Percentiles rank a stretch among this genome's conserved stretches.
phyloP scores from a whole-genome alignment of 2,888 invertebrate genomes.

The Coremacera marginata region DNA sequence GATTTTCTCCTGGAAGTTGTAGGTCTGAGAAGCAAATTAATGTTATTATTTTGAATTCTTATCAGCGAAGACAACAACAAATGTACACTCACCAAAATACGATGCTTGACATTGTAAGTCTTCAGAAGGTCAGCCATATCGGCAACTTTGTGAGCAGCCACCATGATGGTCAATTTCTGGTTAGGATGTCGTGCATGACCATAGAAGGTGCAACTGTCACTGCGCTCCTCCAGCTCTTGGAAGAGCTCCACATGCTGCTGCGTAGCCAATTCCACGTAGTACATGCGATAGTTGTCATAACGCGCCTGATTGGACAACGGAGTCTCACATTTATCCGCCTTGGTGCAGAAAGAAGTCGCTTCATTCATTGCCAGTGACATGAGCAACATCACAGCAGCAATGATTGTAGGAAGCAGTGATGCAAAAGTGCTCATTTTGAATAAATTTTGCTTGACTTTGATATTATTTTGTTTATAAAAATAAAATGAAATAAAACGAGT shows the following conservation, averaged over 20 bases:
- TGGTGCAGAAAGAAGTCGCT: constrained; percentile 46
- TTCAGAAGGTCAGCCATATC: constrained; percentile 57
- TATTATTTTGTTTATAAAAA: too few species aligned
- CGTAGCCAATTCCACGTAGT: constrained; percentile 54
- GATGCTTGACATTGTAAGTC: constrained; percentile 58
- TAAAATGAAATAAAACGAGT: too few species aligned
- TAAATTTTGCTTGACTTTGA: too few species aligned
- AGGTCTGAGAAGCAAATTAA: constrained; percentile 41
- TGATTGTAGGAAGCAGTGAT: too few species aligned
- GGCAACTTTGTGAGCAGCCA: constrained; percentile 62
- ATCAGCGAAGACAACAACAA: neutral
- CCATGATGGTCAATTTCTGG: constrained; percentile 62
- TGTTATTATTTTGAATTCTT: neutral
- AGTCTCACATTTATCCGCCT: constrained; percentile 46
- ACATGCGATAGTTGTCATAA: constrained; percentile 64
- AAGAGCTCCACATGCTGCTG: constrained; percentile 55
- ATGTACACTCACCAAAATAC: constrained; percentile 52
- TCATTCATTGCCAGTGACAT: neutral
- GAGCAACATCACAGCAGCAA: too few species aligned
- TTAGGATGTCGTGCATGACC: constrained; percentile 57
- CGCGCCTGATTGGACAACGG: constrained; percentile 51
- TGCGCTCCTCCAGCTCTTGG: constrained; percentile 58
- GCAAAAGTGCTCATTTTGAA: too few species aligned
- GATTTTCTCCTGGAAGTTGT: constrained; percentile 59
- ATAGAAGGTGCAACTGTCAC: constrained; percentile 61